phyloP scores from a whole-genome alignment of 1,140 invertebrate species.

The Drosophila punjabiensis region DNA sequence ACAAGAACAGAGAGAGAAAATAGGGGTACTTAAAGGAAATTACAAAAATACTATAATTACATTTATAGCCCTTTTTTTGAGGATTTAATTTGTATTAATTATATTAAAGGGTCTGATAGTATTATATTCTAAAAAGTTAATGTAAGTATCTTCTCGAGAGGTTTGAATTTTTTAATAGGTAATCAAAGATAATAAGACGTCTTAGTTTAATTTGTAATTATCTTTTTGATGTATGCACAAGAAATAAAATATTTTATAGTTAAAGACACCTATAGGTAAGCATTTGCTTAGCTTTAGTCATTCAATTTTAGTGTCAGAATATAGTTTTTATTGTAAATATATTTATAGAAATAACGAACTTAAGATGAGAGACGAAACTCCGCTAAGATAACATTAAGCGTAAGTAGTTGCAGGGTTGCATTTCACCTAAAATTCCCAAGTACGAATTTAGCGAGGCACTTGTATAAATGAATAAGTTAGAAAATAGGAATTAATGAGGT shows the following conservation, averaged over 20 bases:
- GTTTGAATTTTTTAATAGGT: neutral
- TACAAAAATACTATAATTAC: neutral
- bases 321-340: too few species aligned
- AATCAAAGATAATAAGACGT: too few species aligned
- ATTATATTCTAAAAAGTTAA: neutral
- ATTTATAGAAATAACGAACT: too few species aligned
- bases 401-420: too few species aligned
- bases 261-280: too few species aligned
- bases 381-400: too few species aligned
- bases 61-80: neutral
- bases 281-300: too few species aligned
- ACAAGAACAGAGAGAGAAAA: conserved; percentile 29
- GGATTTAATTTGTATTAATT: neutral
- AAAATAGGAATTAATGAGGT: neutral
- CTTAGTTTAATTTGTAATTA: neutral
- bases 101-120: neutral
- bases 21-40: neutral
- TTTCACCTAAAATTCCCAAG: too few species aligned
- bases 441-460: too few species aligned
- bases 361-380: too few species aligned
- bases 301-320: too few species aligned
- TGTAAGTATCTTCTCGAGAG: neutral
- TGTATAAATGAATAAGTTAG: neutral
- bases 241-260: neutral
- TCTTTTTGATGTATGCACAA: neutral